Base-by-base conservation (phyloP, 2,113 vertebrate genomes). In the Boleophthalmus pectinirostris region DNA sequence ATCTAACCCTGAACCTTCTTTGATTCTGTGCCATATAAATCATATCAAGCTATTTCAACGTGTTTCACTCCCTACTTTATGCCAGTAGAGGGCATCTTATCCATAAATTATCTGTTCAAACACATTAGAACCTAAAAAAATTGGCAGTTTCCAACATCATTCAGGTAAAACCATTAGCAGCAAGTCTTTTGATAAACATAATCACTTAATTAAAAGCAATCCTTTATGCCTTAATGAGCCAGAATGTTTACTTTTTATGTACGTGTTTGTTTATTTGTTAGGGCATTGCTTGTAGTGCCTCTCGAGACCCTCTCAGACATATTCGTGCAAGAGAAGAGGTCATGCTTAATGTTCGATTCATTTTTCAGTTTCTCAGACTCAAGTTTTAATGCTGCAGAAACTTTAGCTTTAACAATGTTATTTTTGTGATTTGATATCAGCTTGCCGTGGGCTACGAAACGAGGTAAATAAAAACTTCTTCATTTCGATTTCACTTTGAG, bases 401-500 rank as follows among this genome's bases (percentile, higher is more conserved):
- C 29, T n/a, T 43, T 6, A n/a, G 9, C 29, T 38, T 20, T 8
- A 1, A n/a, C 33, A 20, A 35, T 43, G 16, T 64, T 64, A 64
- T 64, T 64, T 43, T 33, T 38, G 29, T 38, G 21, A n/a, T 21
- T 64, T 64, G 11, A 64, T 43, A 43, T n/a, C 33, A 64, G 21
- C 25, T 16, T 16, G 9, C 33, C n/a, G 29, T 38, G 61, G 8
- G 61, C 38, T 64, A 64, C 9, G 16, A 18, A 16, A n/a, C 29
- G 38, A 64, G 18, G 58, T 61, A 64, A 64, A 64, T 38, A 64
- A 33, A 61, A 61, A 38, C 10, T 38, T 64, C 18, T 64, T 12
- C 16, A 43, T 64, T 64, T 35, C 12, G 9, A 64, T 9, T 38
- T 64, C 16, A 24, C 65, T 66, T 47, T 7, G 45, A 66, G 61